Evolutionary conservation across 2,113 vertebrate species (phyloP).

Genomic region (Lagopus muta): DNA sequence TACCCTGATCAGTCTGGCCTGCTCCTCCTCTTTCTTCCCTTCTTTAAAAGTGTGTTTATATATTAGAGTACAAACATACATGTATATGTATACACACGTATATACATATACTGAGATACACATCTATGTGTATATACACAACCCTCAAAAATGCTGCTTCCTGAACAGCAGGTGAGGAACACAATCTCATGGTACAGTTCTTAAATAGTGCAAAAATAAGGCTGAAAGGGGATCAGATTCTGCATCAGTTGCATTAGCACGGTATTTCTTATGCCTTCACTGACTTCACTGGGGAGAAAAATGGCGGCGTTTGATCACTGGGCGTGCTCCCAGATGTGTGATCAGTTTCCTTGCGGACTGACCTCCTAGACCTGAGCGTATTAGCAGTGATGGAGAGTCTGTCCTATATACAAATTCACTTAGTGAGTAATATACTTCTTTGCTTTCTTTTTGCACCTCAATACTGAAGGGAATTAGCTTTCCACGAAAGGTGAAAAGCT

Average conservation of each 20-base stretch:
- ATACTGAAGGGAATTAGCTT: not conserved
- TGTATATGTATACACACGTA: accelerated
- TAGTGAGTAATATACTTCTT: not conserved
- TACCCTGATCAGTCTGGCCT: not conserved
- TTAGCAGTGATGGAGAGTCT: not conserved
- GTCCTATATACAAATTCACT: not conserved
- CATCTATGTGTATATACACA: no score
- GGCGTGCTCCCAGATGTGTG: not conserved
- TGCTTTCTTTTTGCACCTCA: not conserved
- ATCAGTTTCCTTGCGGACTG: not conserved
- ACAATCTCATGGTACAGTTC: not conserved
- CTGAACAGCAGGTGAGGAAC: not conserved
- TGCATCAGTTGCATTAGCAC: not conserved
- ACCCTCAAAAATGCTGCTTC: not conserved
- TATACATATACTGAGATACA: not conserved
- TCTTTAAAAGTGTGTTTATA: accelerated
- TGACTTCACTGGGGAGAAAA: not conserved
- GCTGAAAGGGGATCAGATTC: not conserved
- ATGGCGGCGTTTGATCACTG: not conserved
- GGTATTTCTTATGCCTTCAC: not conserved
- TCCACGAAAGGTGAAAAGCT: not conserved
- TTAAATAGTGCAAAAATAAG: not conserved
- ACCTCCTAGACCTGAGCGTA: not conserved
- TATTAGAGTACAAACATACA: not conserved
- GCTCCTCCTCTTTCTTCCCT: not conserved